Evolutionary conservation across 2,888 invertebrate genomes (phyloP).

Genomic region (Eilema griseolum): DNA sequence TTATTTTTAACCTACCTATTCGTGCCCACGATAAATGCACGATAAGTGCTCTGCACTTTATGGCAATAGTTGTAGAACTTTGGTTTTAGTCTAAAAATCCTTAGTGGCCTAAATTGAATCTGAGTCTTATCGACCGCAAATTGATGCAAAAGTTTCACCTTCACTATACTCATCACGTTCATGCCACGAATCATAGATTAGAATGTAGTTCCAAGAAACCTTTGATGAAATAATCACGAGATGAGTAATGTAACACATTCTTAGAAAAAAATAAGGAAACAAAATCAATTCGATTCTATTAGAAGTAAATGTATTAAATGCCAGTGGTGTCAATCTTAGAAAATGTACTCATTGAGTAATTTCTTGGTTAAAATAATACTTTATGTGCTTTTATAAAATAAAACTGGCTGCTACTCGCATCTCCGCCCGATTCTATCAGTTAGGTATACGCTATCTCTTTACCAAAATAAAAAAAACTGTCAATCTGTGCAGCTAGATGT

Average conservation of each 20-base stretch:
- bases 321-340: neutral
- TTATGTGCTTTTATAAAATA: neutral
- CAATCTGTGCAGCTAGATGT: too few relatives aligned
- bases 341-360: neutral
- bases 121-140: neutral
- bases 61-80: neutral
- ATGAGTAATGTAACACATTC: slow-evolving; percentile 33
- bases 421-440: too few relatives aligned
- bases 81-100: neutral
- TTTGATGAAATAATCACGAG: slow-evolving; percentile 32
- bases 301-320: neutral
- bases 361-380: neutral
- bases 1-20: too few relatives aligned
- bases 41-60: too few relatives aligned
- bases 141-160: slow-evolving; percentile 23
- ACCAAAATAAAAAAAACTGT: too few relatives aligned
- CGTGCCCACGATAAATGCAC: too few relatives aligned
- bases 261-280: slow-evolving; percentile 11
- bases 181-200: slow-evolving; percentile 36
- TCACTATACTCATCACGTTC: slow-evolving; percentile 40
- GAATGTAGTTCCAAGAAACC: slow-evolving; percentile 47
- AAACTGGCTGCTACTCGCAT: too few relatives aligned
- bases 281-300: slow-evolving; percentile 3
- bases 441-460: too few relatives aligned
- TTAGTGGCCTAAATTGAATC: neutral